A percentile compares a stretch with the other conserved stretches of the same genome.
These are phyloP conservation scores for Anodontia alba DNA, from an alignment of 2,888 invertebrate species.

Conservation along the genomic window DNA sequence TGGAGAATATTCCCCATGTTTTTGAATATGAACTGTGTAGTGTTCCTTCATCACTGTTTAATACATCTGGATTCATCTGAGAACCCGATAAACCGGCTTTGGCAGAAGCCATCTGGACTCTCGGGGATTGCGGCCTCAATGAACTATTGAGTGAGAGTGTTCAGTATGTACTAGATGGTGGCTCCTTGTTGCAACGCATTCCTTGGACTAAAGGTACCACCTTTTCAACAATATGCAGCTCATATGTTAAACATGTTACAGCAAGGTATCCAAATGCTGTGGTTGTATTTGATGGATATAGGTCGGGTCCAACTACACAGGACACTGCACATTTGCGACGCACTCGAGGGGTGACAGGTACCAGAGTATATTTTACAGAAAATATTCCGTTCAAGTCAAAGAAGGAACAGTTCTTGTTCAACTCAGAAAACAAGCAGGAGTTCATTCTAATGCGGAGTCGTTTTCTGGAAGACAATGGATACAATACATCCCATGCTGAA, in stretches of 20 bases:
- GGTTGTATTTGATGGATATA: constrained; percentile 54
- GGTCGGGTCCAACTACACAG: constrained; percentile 38
- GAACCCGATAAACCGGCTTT: constrained; percentile 39
- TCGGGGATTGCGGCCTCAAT: constrained; percentile 31
- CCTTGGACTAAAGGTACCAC: constrained; percentile 48
- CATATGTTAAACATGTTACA: constrained; percentile 21
- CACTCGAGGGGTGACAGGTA: constrained; percentile 30
- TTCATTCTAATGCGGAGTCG: constrained; percentile 60
- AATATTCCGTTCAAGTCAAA: constrained; percentile 40
- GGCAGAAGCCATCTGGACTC: constrained; percentile 41
- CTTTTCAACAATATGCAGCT: constrained; percentile 26
- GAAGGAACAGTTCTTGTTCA: constrained; percentile 61
- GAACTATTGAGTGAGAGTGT: constrained; percentile 9
- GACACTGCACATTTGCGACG: constrained; percentile 55
- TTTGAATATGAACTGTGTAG: constrained; percentile 19
- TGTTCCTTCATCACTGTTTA: constrained; percentile 48
- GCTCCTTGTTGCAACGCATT: constrained; percentile 44
- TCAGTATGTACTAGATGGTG: constrained; percentile 48
- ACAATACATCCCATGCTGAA: constrained; percentile 48
- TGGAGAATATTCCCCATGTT: constrained; percentile 4
- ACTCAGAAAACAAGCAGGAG: constrained; percentile 63
- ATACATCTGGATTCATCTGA: constrained; percentile 26
- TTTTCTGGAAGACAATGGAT: constrained; percentile 31
- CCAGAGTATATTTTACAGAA: constrained; percentile 46
- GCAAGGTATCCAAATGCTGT: constrained; percentile 11